Evolutionary conservation across 2,797 vertebrate species (phyloP), one percentile per base, ranked within the genome.

Genomic region (Oryzias sinensis): DNA sequence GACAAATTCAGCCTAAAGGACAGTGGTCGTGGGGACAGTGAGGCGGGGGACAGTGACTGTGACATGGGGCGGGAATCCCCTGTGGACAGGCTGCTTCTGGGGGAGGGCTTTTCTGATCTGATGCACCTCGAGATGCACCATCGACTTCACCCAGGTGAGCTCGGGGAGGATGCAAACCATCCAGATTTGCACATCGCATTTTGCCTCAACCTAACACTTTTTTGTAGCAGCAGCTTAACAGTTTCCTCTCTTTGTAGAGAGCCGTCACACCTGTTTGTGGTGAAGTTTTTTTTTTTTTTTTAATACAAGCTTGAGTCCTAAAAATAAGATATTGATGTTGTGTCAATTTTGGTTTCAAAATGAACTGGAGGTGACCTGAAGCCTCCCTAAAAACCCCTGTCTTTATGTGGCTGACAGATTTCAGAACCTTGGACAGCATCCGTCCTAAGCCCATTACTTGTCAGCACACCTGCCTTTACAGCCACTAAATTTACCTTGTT

Each of bases 1-100:
- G 97, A 99, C 89, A 99, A 98, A 90, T 98, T 99, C 90, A 99
- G 97, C 91, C 89, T 99, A 84, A 99, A 98, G 89, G 97, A 99
- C 93, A 98, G 97, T 88, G 97, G 97, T 65, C 94, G 97, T 70
- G 97, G 97, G 76, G 97, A 99, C 85, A 99, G 97, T 77, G 97
- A 98, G 90, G 97, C 96, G 55, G 97, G 97, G 77, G 97, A 99
- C 93, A 99, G 97, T 81, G 97, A 99, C 79, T 98, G 97, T 87
- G 97, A 99, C 85, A 89, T 98, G 93, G 97, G 97, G n/a, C 91
- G 97, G 87, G 97, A 99, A 81, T 99, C 97, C 88, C 97, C 97
- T 43, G 96, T 99, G 90, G 97, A 99, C 85, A 94, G 97, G 67
- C 91, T 98, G 79, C 91, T 99, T 83, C 93, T 98, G 86, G 97